Base-by-base conservation (phyloP, 2,113 vertebrate genomes). In the Peromyscus californicus region DNA sequence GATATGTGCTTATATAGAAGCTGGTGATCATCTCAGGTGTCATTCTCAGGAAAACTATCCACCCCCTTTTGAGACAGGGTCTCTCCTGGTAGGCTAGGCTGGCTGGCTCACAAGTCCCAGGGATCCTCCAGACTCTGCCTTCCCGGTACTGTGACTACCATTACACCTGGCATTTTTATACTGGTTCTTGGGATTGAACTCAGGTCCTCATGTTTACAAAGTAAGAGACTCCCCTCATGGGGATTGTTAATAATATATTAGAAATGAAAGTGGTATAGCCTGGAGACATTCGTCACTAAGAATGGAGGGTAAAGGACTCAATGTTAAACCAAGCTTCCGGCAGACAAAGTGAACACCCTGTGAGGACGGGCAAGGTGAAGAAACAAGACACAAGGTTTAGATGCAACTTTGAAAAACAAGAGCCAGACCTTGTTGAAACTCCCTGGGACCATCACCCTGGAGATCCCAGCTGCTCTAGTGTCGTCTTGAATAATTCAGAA, bases 181-280 rank as follows among this genome's bases (percentile, higher is more conserved):
- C 17, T 65, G 24, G 61, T 21, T 67, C 39, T 33, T 9, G 9
- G 83, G 42, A 13, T 3, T 42, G 26, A 67, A 67, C 9, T 86
- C n/a, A 45, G 17, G 5, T 33, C 42, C 67, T 85, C 5, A 17
- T 33, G 29, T 45, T 33, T 33, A 15, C 61, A 45, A 33, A 65
- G 26, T 45, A 65, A 65, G 15, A 19, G 7, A 45, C 31, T 85
- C 19, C 3, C 59, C 31, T 13, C 15, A 16, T 13, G 61, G 51
- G n/a, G 0, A 15, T 2, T 42, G 1, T 70, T 26, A 17, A 10
- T 65, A 24, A 6, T 8, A 16, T 0, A 33, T 17, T 6, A 26
- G 26, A 93, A 72, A 61, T 69, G 39, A 51, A 88, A 70, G 29
- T 39, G 16, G 7, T 0, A 51, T 6, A 6, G 4, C 24, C 5